phyloP scores from a whole-genome alignment of 2,888 invertebrate species.

The Pristionchus maxplancki region DNA sequence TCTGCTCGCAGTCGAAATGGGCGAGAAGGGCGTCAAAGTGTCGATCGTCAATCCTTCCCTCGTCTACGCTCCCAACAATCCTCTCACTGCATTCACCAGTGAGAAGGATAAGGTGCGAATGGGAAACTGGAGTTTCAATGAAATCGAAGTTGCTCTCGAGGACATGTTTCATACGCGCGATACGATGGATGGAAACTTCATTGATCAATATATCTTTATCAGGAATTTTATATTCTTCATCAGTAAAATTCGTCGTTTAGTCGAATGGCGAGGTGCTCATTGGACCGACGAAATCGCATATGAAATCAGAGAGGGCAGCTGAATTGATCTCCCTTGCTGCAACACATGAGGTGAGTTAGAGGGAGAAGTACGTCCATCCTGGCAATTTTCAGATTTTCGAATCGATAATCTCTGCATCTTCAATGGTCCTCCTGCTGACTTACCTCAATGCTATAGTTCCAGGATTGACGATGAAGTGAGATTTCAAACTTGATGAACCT shows the following conservation, averaged over 20 bases:
- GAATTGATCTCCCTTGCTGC: slow-evolving; percentile 52
- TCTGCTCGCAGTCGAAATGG: slow-evolving; percentile 83
- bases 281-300: slow-evolving; percentile 29
- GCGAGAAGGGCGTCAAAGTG: slow-evolving; percentile 82
- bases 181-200: too few relatives aligned
- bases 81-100: slow-evolving; percentile 52
- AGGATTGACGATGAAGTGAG: slow-evolving; percentile 1
- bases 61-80: slow-evolving; percentile 78
- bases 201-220: too few relatives aligned
- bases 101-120: slow-evolving; percentile 19
- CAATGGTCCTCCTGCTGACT: not conserved
- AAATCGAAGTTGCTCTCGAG: too few relatives aligned
- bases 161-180: not conserved
- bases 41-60: slow-evolving; percentile 88
- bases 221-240: too few relatives aligned
- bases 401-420: slow-evolving; percentile 11
- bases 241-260: not conserved
- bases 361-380: not conserved
- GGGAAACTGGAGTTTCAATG: too few relatives aligned
- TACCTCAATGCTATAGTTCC: not conserved
- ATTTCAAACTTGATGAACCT: not conserved
- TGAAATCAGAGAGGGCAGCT: slow-evolving; percentile 49
- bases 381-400: slow-evolving; percentile 40
- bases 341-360: slow-evolving; percentile 1
- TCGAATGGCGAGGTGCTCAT: slow-evolving; percentile 8